Evolutionary conservation across 2,797 vertebrate genomes (phyloP).

Genomic region (Poecile montanus): DNA sequence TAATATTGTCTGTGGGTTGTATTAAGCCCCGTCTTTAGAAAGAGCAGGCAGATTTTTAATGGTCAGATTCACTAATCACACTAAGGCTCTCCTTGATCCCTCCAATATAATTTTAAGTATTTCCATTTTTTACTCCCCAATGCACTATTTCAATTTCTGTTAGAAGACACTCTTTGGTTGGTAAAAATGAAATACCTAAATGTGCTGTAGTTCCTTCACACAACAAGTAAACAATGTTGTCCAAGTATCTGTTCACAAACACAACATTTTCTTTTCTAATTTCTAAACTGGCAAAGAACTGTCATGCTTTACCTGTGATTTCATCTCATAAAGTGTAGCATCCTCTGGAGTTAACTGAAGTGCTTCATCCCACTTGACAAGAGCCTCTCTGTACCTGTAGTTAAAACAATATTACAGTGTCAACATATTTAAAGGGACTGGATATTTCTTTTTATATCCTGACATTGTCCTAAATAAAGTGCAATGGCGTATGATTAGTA

Average conservation of each 20-base stretch:
- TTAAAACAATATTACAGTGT: constrained; percentile 53
- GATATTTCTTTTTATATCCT: not conserved
- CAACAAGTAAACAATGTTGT: not conserved
- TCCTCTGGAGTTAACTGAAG: constrained; percentile 92
- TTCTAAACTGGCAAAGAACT: not conserved
- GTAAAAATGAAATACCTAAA: not conserved
- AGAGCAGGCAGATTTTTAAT: not conserved
- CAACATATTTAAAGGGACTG: not conserved
- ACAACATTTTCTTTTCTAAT: not conserved
- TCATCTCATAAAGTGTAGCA: constrained; percentile 93
- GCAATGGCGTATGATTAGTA: not conserved
- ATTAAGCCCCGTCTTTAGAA: not conserved
- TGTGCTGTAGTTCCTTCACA: not conserved
- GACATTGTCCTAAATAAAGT: not conserved
- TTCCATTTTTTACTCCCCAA: not conserved
- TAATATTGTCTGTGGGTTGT: not conserved
- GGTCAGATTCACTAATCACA: not conserved
- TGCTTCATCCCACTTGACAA: constrained; percentile 95
- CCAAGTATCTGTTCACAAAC: not conserved
- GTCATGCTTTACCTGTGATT: constrained; percentile 87
- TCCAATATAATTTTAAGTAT: not conserved
- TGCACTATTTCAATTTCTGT: not conserved
- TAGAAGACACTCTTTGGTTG: not conserved
- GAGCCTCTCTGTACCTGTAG: constrained; percentile 88
- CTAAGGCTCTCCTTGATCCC: not conserved